phyloP scores from a whole-genome alignment of 2,888 invertebrate species.

The Hedya salicella region DNA sequence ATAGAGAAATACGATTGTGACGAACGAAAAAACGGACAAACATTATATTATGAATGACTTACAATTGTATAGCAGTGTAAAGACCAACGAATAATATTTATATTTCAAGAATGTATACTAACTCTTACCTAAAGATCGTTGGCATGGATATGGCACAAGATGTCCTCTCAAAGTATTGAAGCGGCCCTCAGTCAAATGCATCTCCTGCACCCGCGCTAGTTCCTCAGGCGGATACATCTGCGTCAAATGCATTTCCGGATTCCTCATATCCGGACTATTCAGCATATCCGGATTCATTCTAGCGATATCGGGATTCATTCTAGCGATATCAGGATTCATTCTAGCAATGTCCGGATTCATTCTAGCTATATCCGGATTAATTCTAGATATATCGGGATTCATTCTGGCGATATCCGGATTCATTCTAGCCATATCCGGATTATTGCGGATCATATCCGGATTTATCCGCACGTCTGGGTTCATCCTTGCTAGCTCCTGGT shows the following conservation, averaged over 20 bases:
- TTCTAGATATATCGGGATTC: slow-evolving; percentile 53
- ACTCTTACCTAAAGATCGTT: slow-evolving; percentile 56
- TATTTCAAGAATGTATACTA: no score
- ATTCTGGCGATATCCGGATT: slow-evolving; percentile 56
- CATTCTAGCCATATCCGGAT: slow-evolving; percentile 55
- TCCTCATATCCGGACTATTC: slow-evolving; percentile 6
- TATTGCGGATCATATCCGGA: slow-evolving; percentile 52
- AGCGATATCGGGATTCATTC: slow-evolving; percentile 41
- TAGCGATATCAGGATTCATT: slow-evolving; percentile 42
- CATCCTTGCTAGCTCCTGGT: slow-evolving; percentile 53
- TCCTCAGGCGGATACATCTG: slow-evolving; percentile 61
- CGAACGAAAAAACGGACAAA: no score
- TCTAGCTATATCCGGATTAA: slow-evolving; percentile 53
- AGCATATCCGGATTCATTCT: slow-evolving; percentile 36
- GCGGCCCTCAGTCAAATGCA: slow-evolving; percentile 64
- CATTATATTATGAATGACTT: no score
- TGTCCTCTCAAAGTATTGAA: slow-evolving; percentile 77
- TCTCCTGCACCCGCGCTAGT: slow-evolving; percentile 60
- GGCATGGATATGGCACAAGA: slow-evolving; percentile 74
- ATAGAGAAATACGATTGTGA: no score
- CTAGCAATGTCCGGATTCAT: slow-evolving; percentile 52
- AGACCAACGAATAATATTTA: no score
- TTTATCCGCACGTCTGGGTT: slow-evolving; percentile 52
- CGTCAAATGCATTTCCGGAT: slow-evolving; percentile 46
- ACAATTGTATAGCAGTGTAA: no score